Evolutionary conservation across 2,888 invertebrate species (phyloP), one percentile per base, ranked within the genome.

Genomic region (Drosophila lacicola): DNA sequence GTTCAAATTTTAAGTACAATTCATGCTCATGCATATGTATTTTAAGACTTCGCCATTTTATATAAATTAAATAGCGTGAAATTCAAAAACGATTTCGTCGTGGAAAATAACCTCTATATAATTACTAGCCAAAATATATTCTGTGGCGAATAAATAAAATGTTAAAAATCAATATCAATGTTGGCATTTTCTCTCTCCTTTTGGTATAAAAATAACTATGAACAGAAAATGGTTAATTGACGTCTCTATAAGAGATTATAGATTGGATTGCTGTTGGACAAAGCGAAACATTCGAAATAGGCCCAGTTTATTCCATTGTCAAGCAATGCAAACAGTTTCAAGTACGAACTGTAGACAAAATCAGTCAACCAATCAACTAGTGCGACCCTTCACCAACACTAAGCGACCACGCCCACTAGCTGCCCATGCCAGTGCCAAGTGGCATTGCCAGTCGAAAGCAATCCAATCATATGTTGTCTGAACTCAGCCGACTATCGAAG

Each of bases 401-500:
- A 21, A 49, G 11, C 41, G 37, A 34, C 47, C 75, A 76, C 72
- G 71, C 57, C 76, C 67, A 75, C 60, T 11, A 3, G 19, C 44
- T 46, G 42, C 42, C 29, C 51, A 62, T 54, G 60, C 36, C 50
- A 54, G 39, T 51, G 29, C 56, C 56, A 74, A 53, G 49, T 71
- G 64, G 60, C 65, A 72, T 47, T 74, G 70, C 53, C 70, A 60
- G 49, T 64, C 64, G 54, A 55, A 68, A 55, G 68, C 70, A 71
- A 55, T 51, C 60, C 51, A 75, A 50, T 74, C 65, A 68, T 56
- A 64, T 73, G 68, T 80, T 76, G 57, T 63, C 42, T 73, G 72
- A 60, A 55, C 72, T 44, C 50, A 17, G 45, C 42, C 63, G 63
- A 74, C 79, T 65, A 87, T 85, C 83, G 60, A 55, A 45, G 71